Evolutionary conservation across 2,888 invertebrate genomes (phyloP), one percentile per base, ranked within the genome.

Genomic region (Chaitophorus viminalis): DNA sequence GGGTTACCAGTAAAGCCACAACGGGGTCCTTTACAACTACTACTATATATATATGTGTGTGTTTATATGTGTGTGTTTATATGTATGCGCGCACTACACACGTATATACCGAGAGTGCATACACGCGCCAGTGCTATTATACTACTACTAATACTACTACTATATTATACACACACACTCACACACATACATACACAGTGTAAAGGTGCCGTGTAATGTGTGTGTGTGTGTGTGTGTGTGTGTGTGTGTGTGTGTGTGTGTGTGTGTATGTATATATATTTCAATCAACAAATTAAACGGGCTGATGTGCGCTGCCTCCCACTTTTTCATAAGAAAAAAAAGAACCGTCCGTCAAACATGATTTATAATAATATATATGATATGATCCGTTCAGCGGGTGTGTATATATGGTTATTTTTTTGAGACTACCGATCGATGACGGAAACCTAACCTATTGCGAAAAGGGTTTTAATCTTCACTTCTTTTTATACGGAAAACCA

Each of bases 211-310:
- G 36, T 36, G 36, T 36, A n/a, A n/a, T 68, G 21, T 68, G 14
- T 82, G 17, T 46, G 9, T 54, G 17, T 82, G 8, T 70, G 21
- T 68, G 68, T 29, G 29, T 29, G 29, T 1, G 21, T 3, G 6
- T 68, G 21, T 68, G 14, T 82, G 17, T 46, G 9, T 54, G 17
- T 82, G 8, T 70, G 21, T 68, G 68, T 29, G 29, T 29, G 29
- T 1, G 21, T 3, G 6, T n/a, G 46, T n/a, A 31, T 65, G 29
- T 46, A 60, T 86, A 46, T 86, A 74, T 81, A 74, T 87, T 87
- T 87, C 87, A 87, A 87, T 87, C 87, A 87, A 87, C 87, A 87
- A 87, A 87, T 87, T 87, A 87, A 87, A 87, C 87, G 87, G 74
- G 46, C 17, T 31, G 82, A 31, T 60, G 65, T 65, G 33, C 33